Conservation (phyloP, 2,888 invertebrate species). For the Aradus depressus region DNA sequence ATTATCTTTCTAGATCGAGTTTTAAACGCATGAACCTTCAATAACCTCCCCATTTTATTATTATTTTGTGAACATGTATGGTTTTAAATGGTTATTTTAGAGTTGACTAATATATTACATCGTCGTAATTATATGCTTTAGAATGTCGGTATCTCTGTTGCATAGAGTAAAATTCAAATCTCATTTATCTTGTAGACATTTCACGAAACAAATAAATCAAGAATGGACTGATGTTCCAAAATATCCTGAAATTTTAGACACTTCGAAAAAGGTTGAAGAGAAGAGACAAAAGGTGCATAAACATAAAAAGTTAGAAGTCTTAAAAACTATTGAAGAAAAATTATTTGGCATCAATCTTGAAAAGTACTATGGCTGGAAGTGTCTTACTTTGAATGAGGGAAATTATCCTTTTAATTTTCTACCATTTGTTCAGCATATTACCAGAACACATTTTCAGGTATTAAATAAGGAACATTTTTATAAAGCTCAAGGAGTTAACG, state of each 20-base stretch:
- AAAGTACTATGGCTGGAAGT: conserved; percentile 65
- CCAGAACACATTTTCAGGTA: conserved; percentile 60
- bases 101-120: no score
- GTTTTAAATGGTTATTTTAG: no score
- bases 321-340: conserved; percentile 68
- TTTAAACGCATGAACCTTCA: no score
- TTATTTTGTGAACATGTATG: no score
- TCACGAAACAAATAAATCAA: no score
- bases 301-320: conserved; percentile 27
- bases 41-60: no score
- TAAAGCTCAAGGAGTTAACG: conserved; percentile 31
- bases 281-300: conserved; percentile 20
- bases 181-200: no score
- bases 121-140: no score
- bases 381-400: conserved; percentile 49
- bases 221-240: conserved; percentile 13
- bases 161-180: no score
- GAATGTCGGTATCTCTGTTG: no score
- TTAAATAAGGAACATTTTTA: conserved; percentile 45
- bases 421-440: conserved; percentile 59
- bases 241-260: conserved; percentile 28
- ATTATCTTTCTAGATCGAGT: no score
- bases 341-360: conserved; percentile 72
- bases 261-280: conserved; percentile 14
- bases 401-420: conserved; percentile 54